These are phyloP conservation scores for Trichoplusia ni DNA, from an alignment of 1,140 invertebrate species.

Conservation along the genomic window DNA sequence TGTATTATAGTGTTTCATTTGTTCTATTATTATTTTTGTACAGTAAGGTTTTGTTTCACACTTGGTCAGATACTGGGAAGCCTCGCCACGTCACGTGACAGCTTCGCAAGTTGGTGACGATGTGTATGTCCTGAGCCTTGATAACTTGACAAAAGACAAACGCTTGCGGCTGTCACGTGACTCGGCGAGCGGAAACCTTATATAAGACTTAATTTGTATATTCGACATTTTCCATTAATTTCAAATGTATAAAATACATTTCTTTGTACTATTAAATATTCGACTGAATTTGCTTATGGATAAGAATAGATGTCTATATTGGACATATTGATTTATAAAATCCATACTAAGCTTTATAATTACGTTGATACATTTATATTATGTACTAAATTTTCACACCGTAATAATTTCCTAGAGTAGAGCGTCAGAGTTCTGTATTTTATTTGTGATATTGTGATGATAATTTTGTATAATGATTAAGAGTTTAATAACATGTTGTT, in stretches of 20 bases:
- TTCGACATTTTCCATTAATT: constrained; percentile 32
- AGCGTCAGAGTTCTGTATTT: constrained; percentile 55
- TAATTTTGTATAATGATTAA: constrained; percentile 73
- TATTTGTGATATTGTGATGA: constrained; percentile 75
- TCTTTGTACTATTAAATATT: constrained; percentile 29
- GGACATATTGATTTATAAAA: constrained; percentile 32
- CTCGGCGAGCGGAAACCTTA: neutral
- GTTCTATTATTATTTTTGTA: constrained; percentile 55
- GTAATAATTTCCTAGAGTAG: constrained; percentile 16
- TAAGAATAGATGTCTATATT: constrained; percentile 30
- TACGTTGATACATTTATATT: constrained; percentile 30
- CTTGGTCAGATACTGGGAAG: constrained; percentile 26
- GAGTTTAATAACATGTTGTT: constrained; percentile 75
- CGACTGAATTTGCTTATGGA: constrained; percentile 39
- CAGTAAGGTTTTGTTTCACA: constrained; percentile 58
- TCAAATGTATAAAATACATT: constrained; percentile 43
- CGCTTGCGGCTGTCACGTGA: too few species aligned
- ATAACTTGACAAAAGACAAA: too few species aligned
- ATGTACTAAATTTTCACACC: constrained; percentile 29
- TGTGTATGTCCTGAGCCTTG: too few species aligned
- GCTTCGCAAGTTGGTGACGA: neutral
- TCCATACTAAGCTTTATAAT: constrained; percentile 26
- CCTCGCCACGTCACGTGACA: neutral
- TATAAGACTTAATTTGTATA: constrained; percentile 37
- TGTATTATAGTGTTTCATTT: constrained; percentile 60